Percentiles rank a stretch among this genome's conserved stretches.
phyloP scores from a whole-genome alignment of 2,888 invertebrate species.

The Heteromyza rotundicornis region DNA sequence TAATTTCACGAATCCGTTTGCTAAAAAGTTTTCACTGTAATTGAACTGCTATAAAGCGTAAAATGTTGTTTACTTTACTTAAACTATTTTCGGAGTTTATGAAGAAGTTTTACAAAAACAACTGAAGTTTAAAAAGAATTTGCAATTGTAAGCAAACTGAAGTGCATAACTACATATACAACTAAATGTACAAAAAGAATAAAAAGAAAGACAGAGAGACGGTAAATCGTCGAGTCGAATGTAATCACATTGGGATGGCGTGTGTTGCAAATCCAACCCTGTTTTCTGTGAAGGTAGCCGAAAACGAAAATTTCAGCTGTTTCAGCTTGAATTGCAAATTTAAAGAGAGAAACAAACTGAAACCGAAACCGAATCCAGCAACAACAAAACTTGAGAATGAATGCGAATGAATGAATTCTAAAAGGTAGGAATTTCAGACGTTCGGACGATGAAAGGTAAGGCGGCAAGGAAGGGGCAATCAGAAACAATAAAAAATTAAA shows the following conservation, averaged over 20 bases:
- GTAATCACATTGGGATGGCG: not conserved
- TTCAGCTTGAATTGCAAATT: conserved; percentile 8
- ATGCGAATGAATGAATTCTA: not conserved
- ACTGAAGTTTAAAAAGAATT: no score
- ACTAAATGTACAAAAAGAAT: no score
- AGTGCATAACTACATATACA: not conserved
- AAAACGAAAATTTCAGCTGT: not conserved
- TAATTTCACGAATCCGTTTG: no score
- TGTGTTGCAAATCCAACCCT: not conserved
- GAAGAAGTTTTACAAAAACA: no score
- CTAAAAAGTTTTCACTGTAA: no score
- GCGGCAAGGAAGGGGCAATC: not conserved
- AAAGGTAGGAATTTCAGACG: not conserved
- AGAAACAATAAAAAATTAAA: not conserved
- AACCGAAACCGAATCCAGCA: not conserved
- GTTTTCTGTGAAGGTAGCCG: no score
- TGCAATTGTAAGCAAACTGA: not conserved
- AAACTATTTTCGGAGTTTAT: no score
- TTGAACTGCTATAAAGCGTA: no score
- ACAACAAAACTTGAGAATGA: not conserved
- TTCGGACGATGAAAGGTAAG: not conserved
- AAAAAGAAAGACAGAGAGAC: no score
- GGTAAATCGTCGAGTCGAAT: no score
- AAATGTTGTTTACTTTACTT: no score
- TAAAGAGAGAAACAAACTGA: not conserved